Conservation (phyloP, 1,140 invertebrate genomes). For the Drosophila mauritiana region DNA sequence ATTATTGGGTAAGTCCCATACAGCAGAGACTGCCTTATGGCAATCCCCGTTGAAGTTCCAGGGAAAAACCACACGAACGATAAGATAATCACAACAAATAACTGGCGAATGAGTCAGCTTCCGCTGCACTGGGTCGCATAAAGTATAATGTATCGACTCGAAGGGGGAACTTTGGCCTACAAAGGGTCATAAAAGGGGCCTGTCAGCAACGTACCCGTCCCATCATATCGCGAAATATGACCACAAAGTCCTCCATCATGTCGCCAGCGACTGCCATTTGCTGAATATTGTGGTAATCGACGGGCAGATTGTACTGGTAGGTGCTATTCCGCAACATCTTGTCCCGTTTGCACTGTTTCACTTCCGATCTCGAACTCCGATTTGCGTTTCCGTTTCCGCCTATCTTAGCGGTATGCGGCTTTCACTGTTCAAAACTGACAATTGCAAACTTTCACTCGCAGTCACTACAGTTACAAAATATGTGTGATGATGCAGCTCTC, state of each 20-base stretch:
- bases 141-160: neutral
- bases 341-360: slow-evolving; percentile 27
- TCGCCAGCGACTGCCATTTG: slow-evolving; percentile 85
- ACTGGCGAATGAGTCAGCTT: slow-evolving; percentile 37
- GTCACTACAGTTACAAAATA: slow-evolving; percentile 34
- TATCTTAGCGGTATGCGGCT: slow-evolving; percentile 52
- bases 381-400: slow-evolving; percentile 44
- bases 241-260: slow-evolving; percentile 88
- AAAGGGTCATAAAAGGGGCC: slow-evolving; percentile 9
- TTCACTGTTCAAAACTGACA: slow-evolving; percentile 51
- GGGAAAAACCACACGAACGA: slow-evolving; percentile 35
- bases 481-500: slow-evolving; percentile 3
- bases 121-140: slow-evolving; percentile 27
- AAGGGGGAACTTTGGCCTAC: neutral
- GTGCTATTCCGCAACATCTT: slow-evolving; percentile 75
- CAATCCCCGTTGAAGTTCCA: slow-evolving; percentile 21
- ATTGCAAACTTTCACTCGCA: slow-evolving; percentile 68
- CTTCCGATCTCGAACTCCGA: slow-evolving; percentile 23
- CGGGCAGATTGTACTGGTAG: slow-evolving; percentile 76
- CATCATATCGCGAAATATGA: slow-evolving; percentile 86
- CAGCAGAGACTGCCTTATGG: slow-evolving; percentile 20
- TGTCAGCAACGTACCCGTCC: slow-evolving; percentile 85
- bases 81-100: slow-evolving; percentile 26
- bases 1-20: neutral
- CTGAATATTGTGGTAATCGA: slow-evolving; percentile 81